Evolutionary conservation across 92 coral and sea anemone species (phyloP), one percentile per base, ranked within the genome.

Genomic region (Montipora capitata): DNA sequence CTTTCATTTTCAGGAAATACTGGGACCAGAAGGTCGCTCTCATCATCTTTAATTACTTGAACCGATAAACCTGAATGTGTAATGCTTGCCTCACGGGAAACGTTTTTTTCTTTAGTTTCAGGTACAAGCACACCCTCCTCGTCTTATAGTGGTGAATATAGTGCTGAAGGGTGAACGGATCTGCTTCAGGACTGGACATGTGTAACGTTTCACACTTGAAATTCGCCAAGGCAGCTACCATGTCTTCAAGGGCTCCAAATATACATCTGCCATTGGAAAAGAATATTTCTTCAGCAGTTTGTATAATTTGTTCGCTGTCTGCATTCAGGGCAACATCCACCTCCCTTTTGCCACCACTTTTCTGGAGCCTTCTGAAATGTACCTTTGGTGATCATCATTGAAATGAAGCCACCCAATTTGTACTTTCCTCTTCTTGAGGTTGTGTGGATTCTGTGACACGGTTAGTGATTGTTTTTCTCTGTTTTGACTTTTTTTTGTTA

Each of bases 41-140:
- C 67, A 11, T 71, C 57, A 48, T 71, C 57, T 13, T 71, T 48
- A 17, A 11, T 1, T 11, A 14, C 76, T 4, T 13, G 18, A 17
- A 20, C 57, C 17, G 20, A 11, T 71, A 4, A 5, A 12, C 15
- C 35, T 48, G 18, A 5, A 42, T 71, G 35, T 71, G 35, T 27
- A 27, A 27, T 27, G 35, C 2, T 27, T 27, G 35, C 35, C 35
- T 27, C 35, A 1, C 35, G 9, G 43, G 4, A 17, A n/a, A 41
- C 3, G 76, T 12, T 71, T 5, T 5, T 20, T 77, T 35, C 44
- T 77, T 77, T 13, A 42, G 11, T 45, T 40, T 77, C 40, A 77
- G 43, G 68, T 77, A 77, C 43, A 77, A 43, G 15, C 70, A 70
- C 45, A 77, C 18, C 66, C 45, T 41, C 66, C 49, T 48, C 15